phyloP scores from a whole-genome alignment of 2,113 vertebrate species.

The Melanocharis versteri region DNA sequence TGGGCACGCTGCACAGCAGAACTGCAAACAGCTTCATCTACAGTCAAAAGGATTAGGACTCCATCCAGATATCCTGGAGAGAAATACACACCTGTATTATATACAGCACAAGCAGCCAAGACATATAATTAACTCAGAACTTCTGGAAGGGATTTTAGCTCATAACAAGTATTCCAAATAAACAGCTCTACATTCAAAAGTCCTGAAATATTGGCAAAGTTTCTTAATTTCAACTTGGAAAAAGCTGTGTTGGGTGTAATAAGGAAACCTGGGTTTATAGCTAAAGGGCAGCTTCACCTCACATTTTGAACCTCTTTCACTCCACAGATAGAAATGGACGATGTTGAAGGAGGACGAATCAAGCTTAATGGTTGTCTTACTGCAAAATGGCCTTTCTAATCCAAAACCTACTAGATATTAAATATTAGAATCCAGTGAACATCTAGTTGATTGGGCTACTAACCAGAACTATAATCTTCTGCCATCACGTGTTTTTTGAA shows the following conservation, averaged over 20 bases:
- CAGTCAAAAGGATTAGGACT: not conserved
- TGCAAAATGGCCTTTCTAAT: not conserved
- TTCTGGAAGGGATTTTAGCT: not conserved
- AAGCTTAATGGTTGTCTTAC: not conserved
- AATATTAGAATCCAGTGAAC: not conserved
- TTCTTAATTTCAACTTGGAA: not conserved
- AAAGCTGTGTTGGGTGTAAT: not conserved
- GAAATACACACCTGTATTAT: not conserved
- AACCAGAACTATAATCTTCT: not conserved
- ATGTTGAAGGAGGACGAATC: not conserved
- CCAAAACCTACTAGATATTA: not conserved
- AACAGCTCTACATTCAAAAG: not conserved
- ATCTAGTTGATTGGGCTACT: not conserved
- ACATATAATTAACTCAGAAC: not conserved
- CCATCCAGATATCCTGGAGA: not conserved
- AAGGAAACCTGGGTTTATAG: not conserved
- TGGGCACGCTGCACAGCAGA: not conserved
- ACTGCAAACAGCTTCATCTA: not conserved
- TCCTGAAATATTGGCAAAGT: not conserved
- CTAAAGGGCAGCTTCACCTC: not conserved
- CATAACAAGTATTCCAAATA: not conserved
- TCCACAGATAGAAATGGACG: not conserved
- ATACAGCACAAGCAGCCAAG: not conserved
- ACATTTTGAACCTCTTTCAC: not conserved
- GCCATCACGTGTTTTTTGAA: not conserved